These are phyloP conservation scores for Melolontha melolontha DNA, from an alignment of 2,888 invertebrate species.

Conservation along the genomic window DNA sequence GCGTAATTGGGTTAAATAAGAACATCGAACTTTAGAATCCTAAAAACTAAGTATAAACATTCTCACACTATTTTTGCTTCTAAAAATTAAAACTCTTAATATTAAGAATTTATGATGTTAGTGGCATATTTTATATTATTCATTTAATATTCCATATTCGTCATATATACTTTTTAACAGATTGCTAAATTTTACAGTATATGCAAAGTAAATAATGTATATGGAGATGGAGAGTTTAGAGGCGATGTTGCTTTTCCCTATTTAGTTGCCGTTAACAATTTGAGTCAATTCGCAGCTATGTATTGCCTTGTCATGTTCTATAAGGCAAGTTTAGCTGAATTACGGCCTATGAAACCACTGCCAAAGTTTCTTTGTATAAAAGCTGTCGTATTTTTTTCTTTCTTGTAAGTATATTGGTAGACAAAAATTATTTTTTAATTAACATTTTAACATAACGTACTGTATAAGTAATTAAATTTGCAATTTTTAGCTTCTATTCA, in stretches of 20 bases:
- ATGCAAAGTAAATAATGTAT: constrained; percentile 86
- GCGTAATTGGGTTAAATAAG: too few species aligned
- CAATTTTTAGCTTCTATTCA: background rate
- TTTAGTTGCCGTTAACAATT: constrained; percentile 86
- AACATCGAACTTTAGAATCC: too few species aligned
- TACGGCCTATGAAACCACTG: constrained; percentile 92
- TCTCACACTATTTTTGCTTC: too few species aligned
- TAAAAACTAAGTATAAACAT: too few species aligned
- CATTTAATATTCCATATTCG: constrained; percentile 10
- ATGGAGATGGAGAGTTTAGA: constrained; percentile 92
- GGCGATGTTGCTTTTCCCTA: constrained; percentile 90
- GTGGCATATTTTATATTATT: constrained; percentile 3
- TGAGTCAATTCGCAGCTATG: constrained; percentile 96
- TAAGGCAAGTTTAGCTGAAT: constrained; percentile 85
- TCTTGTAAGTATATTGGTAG: constrained; percentile 82
- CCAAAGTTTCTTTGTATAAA: constrained; percentile 97
- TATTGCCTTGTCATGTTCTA: constrained; percentile 96
- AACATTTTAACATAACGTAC: background rate
- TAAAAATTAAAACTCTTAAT: too few species aligned
- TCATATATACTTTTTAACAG: constrained; percentile 1
- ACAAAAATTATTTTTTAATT: background rate
- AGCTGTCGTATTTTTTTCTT: constrained; percentile 97
- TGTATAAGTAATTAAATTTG: background rate
- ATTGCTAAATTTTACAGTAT: constrained; percentile 70
- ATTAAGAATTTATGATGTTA: background rate